Conservation (phyloP, 2,113 vertebrate genomes). For the Hiodon alosoides region DNA sequence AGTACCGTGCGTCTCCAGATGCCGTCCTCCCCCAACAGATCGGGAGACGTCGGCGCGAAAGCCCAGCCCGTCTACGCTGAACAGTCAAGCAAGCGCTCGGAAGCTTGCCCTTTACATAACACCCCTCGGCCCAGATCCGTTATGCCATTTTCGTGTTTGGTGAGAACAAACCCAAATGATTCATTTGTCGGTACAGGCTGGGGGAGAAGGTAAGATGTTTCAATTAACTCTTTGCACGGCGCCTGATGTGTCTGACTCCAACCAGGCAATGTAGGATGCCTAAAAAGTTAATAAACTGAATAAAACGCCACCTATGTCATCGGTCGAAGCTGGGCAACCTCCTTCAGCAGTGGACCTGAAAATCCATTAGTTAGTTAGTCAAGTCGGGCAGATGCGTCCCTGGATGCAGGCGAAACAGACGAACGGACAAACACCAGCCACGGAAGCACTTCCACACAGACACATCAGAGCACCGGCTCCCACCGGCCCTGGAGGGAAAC, state of each 20-base stretch:
- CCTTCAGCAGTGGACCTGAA: conserved; percentile 44
- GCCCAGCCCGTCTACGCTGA: neutral
- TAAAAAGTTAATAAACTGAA: neutral
- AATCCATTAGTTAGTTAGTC: conserved; percentile 53
- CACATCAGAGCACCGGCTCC: neutral
- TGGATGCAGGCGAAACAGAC: conserved; percentile 40
- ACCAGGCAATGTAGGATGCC: neutral
- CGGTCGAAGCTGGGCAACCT: conserved; percentile 6
- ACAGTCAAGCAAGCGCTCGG: neutral
- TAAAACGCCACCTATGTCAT: neutral
- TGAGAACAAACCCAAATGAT: no score
- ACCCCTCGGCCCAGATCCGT: neutral
- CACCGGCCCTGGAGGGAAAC: neutral
- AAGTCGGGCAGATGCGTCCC: conserved; percentile 38
- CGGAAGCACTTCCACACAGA: neutral
- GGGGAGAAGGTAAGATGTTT: no score
- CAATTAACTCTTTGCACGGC: no score
- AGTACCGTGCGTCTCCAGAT: neutral
- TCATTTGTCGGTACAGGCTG: no score
- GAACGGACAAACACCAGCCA: conserved; percentile 35
- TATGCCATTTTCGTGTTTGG: neutral
- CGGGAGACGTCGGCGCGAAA: no score
- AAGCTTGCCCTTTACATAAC: neutral
- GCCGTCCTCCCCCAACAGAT: neutral
- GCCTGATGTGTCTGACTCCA: neutral